phyloP scores from a whole-genome alignment of 37 sponge, comb jelly and placozoan genomes.

The Chondrilla cf. caribensis region DNA sequence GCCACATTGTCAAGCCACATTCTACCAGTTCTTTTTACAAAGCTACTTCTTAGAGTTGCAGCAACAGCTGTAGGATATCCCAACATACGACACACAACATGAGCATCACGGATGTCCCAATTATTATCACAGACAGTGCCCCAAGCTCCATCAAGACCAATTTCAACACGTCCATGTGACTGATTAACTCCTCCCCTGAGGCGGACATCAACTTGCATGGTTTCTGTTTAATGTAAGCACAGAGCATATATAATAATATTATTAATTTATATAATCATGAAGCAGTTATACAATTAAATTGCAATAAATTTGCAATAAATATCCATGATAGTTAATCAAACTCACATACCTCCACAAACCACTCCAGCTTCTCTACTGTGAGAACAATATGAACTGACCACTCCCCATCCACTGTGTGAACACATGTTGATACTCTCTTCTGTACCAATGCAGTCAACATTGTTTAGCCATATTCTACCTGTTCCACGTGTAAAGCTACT shows the following conservation, averaged over 20 bases:
- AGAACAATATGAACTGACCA: background rate
- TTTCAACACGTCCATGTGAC: background rate
- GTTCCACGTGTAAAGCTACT: background rate
- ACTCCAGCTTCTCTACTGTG: constrained; percentile 13
- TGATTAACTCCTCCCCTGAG: background rate
- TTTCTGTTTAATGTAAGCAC: too few species aligned
- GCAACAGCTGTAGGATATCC: background rate
- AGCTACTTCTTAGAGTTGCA: constrained; percentile 1
- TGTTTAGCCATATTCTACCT: background rate
- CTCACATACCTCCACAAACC: background rate
- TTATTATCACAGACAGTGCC: background rate
- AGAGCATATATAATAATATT: too few species aligned
- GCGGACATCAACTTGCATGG: too few species aligned
- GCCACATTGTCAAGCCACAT: background rate
- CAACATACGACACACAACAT: background rate
- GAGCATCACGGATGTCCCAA: constrained; percentile 1
- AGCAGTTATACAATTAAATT: too few species aligned
- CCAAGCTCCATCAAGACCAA: background rate
- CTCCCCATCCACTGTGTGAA: background rate
- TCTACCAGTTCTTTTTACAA: background rate
- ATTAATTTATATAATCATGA: too few species aligned
- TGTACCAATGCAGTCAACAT: background rate
- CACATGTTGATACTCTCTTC: background rate
- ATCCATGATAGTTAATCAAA: too few species aligned
- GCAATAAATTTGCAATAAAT: too few species aligned